Conservation (phyloP, 2,113 vertebrate genomes). For the Oreotragus oreotragus region DNA sequence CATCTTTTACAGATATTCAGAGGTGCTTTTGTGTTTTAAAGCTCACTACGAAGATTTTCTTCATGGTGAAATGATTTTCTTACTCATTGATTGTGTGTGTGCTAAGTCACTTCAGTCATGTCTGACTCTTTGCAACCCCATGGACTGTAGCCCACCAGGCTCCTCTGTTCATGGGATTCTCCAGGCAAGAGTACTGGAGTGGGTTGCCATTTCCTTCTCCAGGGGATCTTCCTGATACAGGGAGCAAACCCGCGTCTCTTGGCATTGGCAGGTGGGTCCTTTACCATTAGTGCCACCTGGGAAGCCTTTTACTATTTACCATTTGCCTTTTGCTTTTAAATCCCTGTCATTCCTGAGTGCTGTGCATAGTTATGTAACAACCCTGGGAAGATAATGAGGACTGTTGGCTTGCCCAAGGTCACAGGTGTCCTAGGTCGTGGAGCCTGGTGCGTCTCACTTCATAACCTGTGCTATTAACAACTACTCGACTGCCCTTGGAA, state of each 20-base stretch:
- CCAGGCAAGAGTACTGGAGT: neutral
- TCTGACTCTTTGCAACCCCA: neutral
- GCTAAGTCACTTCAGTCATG: neutral
- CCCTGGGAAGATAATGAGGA: neutral
- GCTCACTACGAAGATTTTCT: neutral
- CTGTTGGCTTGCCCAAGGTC: neutral
- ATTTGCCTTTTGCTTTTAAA: neutral
- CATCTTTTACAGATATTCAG: neutral
- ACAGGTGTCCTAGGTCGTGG: neutral
- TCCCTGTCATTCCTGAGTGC: neutral
- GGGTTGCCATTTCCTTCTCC: neutral
- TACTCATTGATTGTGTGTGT: neutral
- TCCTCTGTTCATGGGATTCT: neutral
- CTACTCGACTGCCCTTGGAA: neutral
- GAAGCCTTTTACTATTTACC: neutral
- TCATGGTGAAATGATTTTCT: neutral
- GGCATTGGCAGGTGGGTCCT: neutral
- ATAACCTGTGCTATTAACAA: neutral
- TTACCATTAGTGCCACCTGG: neutral
- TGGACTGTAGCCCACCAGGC: neutral
- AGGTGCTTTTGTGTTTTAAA: neutral
- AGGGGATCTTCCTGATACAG: fast-evolving
- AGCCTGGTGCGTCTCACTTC: neutral
- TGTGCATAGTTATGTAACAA: neutral
- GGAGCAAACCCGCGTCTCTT: fast-evolving